A percentile compares a stretch with the other conserved stretches of the same genome.
Conservation (phyloP, 2,113 vertebrate genomes). For the Melospiza melodia region DNA sequence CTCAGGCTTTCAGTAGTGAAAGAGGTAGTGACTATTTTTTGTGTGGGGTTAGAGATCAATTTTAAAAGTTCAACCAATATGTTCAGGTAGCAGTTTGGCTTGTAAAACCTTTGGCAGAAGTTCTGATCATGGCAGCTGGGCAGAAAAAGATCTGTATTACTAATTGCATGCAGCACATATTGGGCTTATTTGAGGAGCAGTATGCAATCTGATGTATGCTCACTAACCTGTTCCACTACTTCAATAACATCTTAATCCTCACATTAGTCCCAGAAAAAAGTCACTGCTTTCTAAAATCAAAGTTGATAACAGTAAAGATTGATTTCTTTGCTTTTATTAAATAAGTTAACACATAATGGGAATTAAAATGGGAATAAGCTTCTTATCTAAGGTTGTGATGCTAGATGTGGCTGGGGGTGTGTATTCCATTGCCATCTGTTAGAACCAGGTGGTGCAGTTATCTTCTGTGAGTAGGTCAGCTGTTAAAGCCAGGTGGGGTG, state of each 20-base stretch:
- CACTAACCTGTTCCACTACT: not conserved
- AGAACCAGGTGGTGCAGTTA: not conserved
- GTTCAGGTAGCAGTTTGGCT: not conserved
- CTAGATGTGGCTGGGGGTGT: not conserved
- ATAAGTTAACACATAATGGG: not conserved
- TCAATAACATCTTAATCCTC: not conserved
- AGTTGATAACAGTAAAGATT: not conserved
- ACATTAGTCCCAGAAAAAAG: not conserved
- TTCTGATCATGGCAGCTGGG: not conserved
- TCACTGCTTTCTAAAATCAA: not conserved
- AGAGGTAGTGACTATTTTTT: not conserved
- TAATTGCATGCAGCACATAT: not conserved
- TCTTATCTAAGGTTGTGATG: not conserved
- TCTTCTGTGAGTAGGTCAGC: not conserved
- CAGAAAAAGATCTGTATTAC: not conserved
- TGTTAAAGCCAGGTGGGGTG: not conserved
- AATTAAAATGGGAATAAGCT: not conserved
- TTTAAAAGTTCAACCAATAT: not conserved
- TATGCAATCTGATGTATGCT: not conserved
- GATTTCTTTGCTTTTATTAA: not conserved
- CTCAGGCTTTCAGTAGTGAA: not conserved
- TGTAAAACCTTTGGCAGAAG: not conserved
- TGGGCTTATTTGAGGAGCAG: not conserved
- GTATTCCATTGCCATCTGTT: not conserved
- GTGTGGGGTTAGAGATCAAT: not conserved